Conservation (phyloP, 2,113 vertebrate species). For the Rutilus rutilus region DNA sequence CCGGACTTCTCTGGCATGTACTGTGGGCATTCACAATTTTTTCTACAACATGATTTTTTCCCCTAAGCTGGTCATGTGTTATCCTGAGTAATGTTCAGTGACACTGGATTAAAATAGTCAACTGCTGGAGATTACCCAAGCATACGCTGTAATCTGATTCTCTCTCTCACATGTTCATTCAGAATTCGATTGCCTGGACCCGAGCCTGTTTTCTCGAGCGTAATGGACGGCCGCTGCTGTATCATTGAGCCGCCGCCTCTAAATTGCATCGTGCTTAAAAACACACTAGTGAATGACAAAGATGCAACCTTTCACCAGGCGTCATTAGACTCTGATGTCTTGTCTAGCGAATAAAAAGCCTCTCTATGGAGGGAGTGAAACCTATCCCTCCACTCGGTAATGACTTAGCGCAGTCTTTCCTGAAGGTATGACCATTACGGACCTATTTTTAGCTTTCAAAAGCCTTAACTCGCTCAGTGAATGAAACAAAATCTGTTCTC, state of each 20-base stretch:
- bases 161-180: conserved; percentile 50
- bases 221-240: conserved; percentile 30
- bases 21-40: conserved; percentile 24
- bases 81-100: conserved; percentile 34
- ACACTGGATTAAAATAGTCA: conserved; percentile 51
- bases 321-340: conserved; percentile 47
- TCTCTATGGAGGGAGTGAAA: conserved; percentile 34
- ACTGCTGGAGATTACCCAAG: conserved; percentile 55
- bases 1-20: not conserved
- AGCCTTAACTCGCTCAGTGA: conserved; percentile 39
- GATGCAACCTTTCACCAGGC: conserved; percentile 15
- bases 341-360: conserved; percentile 36
- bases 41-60: conserved; percentile 7
- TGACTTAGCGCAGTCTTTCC: conserved; percentile 45
- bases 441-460: conserved; percentile 55
- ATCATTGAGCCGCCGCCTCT: conserved; percentile 20
- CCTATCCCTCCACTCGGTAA: conserved; percentile 37
- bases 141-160: conserved; percentile 51
- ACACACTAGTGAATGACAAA: not conserved
- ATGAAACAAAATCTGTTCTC: conserved; percentile 46
- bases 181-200: conserved; percentile 33
- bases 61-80: conserved; percentile 30
- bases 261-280: conserved; percentile 47
- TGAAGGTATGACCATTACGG: conserved; percentile 45
- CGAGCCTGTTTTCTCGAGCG: conserved; percentile 27